Conservation (phyloP, 2,113 vertebrate genomes). For the Heteronetta atricapilla region DNA sequence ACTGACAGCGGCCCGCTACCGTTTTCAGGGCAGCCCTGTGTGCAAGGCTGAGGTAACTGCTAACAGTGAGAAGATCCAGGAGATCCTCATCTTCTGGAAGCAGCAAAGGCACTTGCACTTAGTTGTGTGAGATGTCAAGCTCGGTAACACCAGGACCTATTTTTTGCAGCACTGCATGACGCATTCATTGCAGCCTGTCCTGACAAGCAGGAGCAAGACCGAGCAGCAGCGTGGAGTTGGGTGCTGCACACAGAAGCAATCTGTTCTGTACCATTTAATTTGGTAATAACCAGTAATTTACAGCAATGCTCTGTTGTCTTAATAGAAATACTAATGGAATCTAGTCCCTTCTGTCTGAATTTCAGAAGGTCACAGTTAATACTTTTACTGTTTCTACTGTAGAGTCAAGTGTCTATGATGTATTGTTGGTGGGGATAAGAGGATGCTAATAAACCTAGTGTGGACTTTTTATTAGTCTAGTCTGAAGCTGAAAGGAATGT, state of each 20-base stretch:
- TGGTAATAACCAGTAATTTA: conserved; percentile 62
- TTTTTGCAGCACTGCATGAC: background rate
- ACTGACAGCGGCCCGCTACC: background rate
- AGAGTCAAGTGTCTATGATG: background rate
- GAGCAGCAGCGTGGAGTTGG: background rate
- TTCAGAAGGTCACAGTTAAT: conserved; percentile 22
- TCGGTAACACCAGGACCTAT: background rate
- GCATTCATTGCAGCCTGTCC: background rate
- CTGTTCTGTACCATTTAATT: conserved; percentile 55
- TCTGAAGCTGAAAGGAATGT: background rate
- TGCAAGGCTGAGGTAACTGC: background rate
- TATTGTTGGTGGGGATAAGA: background rate
- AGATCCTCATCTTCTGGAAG: background rate
- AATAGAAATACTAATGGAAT: conserved; percentile 45
- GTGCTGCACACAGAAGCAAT: conserved; percentile 11
- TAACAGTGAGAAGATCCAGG: background rate
- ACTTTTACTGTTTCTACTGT: background rate
- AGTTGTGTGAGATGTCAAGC: background rate
- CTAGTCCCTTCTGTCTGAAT: background rate
- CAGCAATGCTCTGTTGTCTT: conserved; percentile 2
- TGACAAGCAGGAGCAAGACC: background rate
- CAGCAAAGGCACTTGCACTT: background rate
- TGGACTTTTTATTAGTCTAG: background rate
- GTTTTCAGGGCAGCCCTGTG: too few species aligned
- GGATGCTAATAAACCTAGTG: background rate